Evolutionary conservation across 2,797 vertebrate species (phyloP), one percentile per base, ranked within the genome.

Genomic region (Notolabrus celidotus): DNA sequence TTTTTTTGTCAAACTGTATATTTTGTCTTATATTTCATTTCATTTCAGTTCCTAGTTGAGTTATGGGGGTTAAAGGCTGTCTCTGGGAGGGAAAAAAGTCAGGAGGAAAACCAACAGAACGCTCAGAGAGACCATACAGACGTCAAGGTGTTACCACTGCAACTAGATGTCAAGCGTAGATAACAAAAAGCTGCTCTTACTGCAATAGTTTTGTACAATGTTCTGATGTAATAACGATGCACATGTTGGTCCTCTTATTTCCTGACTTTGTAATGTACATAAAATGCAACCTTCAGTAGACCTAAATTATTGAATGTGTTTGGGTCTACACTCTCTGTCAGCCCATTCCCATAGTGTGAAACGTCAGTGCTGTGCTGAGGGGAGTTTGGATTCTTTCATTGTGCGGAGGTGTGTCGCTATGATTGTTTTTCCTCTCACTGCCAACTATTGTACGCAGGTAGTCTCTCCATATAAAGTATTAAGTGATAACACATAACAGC

Each of bases 381-480:
- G 87, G 68, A 74, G 67, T 71, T 65, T 50, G 83, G 80, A 65
- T 70, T 23, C 61, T 74, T 75, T 82, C 86, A 64, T 74, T 67
- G 71, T 83, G 80, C 53, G 22, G 76, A 79, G 73, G 57, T 72
- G 67, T 63, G 79, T 86, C 46, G 36, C 70, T 67, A 73, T 68
- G 79, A 89, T 85, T 73, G 79, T 76, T 80, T 84, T 51, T 51
- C 49, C 86, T 87, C 89, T 93, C 90, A 95, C 94, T 95, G 94
- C 94, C 94, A 94, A 91, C 91, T 89, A 82, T 92, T 87, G 86
- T 93, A 91, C 87, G 88, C 84, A 88, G 80, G 86, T 91, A 93
- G 90, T 93, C 85, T 92, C 87, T 89, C 89, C 92, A 90, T 94
- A 87, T 93, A 92, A 92, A 93, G 92, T 94, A 94, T 95, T 92